Evolutionary conservation across 2,797 vertebrate genomes (phyloP), one percentile per base, ranked within the genome.

Genomic region (Decapterus maruadsi): DNA sequence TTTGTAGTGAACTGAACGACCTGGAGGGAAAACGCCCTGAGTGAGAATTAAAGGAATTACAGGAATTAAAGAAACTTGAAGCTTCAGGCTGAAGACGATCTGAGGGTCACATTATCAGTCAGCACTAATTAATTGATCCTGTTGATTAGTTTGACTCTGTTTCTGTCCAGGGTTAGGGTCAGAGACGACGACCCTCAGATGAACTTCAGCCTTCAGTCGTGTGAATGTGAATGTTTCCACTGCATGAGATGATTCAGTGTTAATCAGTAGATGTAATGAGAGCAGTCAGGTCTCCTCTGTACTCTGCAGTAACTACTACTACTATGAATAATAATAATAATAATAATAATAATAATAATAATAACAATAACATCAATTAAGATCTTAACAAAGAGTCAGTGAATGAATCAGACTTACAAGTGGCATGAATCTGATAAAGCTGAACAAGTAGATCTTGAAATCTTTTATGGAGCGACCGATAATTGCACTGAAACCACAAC

Each of bases 401-500:
- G 54, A 72, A 66, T 4, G 31, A 72, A 72, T 73, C 20, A 83
- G 53, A 98, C 98, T 99, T 97, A 99, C 98, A 90, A 97, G 84
- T 87, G 98, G 98, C 97, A 99, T 99, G 89, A 96, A 96, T 67
- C 95, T 96, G 45, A 99, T 96, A 94, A 99, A 98, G 96, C 96
- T 99, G 95, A 97, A 94, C 94, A 99, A 96, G 93, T 91, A 99
- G 91, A 73, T 96, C 97, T 96, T 97, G 97, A 99, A 99, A 94
- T 97, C 97, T 95, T 96, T 97, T 71, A 95, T 96, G 46, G 96
- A 97, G 87, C 98, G 97, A 85, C 97, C 97, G 87, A 99, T 99
- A 95, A 99, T 99, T 82, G 97, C 97, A 96, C 98, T 99, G 97
- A 97, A 97, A 97, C 68, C 90, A 95, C 81, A 96, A 97, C 90